These are phyloP conservation scores for Sesia apiformis DNA, from an alignment of 2,888 invertebrate genomes.

Conservation along the genomic window DNA sequence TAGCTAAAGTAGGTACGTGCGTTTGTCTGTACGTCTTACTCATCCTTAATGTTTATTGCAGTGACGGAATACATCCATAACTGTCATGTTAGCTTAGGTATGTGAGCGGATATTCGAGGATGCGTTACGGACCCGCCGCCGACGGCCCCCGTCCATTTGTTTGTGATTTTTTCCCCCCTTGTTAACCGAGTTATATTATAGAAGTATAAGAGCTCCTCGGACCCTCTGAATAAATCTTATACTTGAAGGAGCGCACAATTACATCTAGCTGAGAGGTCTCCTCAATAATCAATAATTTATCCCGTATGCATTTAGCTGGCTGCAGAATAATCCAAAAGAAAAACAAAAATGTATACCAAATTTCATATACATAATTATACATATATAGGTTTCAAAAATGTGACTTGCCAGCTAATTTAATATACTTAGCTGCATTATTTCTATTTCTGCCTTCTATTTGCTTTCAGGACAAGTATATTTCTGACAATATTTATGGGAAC, in stretches of 20 bases:
- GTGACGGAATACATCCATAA: conserved; percentile 53
- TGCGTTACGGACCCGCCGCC: conserved; percentile 44
- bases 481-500: too few species aligned
- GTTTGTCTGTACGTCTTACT: conserved; percentile 3
- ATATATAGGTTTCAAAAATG: too few species aligned
- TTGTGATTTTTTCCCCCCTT: conserved; percentile 46
- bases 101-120: conserved; percentile 50
- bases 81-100: conserved; percentile 38
- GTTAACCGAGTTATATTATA: conserved; percentile 57
- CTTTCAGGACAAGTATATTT: too few species aligned
- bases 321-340: too few species aligned
- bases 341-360: too few species aligned
- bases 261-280: conserved; percentile 11
- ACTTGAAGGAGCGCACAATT: conserved; percentile 27
- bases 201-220: conserved; percentile 45
- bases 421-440: too few species aligned
- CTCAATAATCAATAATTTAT: too few species aligned
- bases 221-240: conserved; percentile 59
- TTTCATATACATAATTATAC: too few species aligned
- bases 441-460: too few species aligned
- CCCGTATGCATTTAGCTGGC: too few species aligned
- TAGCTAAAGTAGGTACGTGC: too few species aligned
- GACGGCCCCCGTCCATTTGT: conserved; percentile 33
- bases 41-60: conserved; percentile 28
- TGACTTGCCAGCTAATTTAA: too few species aligned